Conservation (phyloP, 2,888 invertebrate genomes). For the Chaitophorus viminalis region DNA sequence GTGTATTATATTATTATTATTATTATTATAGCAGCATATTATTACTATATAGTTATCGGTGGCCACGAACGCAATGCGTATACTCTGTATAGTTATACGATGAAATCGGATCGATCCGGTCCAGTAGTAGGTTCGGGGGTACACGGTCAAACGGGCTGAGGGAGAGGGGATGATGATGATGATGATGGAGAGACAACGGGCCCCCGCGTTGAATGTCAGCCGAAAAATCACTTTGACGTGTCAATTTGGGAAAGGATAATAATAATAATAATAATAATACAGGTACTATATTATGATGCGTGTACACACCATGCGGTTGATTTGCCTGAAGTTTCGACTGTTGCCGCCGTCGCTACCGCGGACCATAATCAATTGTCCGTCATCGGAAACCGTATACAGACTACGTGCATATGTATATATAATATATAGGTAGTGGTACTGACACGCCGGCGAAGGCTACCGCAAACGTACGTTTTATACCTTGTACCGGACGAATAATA, state of each 20-base stretch:
- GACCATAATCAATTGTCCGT: slow-evolving; percentile 35
- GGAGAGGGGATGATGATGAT: background rate
- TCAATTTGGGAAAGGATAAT: slow-evolving; percentile 24
- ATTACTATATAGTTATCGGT: no score
- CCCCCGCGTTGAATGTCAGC: background rate
- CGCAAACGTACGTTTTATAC: background rate
- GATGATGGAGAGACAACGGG: background rate
- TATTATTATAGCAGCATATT: no score
- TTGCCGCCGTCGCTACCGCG: background rate
- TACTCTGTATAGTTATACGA: no score
- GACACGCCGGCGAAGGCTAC: background rate
- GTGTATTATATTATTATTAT: no score
- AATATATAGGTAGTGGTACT: no score
- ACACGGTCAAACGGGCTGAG: no score
- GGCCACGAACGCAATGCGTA: no score
- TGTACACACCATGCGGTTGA: background rate
- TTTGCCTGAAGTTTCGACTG: slow-evolving; percentile 14
- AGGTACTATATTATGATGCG: no score
- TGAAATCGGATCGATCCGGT: background rate
- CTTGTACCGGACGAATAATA: background rate
- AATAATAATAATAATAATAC: no score
- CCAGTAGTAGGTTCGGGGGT: background rate
- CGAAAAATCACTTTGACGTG: background rate
- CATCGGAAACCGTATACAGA: slow-evolving; percentile 9
- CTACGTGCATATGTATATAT: no score